Base-by-base conservation (phyloP, 2,113 vertebrate species). In the Terrapene triunguis region DNA sequence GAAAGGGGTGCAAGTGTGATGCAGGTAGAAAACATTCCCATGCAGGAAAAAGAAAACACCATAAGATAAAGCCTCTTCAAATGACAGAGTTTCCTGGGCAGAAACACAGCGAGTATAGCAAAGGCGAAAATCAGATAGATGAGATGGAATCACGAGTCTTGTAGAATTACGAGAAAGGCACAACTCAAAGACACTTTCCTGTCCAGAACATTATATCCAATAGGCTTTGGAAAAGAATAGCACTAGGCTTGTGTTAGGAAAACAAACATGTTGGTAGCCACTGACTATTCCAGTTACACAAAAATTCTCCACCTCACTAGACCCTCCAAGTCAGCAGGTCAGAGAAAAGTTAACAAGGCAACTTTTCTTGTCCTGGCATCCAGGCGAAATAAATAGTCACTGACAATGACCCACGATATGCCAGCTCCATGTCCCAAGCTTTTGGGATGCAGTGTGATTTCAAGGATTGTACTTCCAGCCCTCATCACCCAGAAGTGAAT, bases 61-160 rank as follows among this genome's bases (percentile, higher is more conserved):
- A 55, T 84, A 57, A 96, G 93, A 57, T 69, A 21, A 94, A 87
- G 87, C 24, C 89, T 93, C 94, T 93, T 89, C 92, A 93, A 19
- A 91, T 88, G 87, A 93, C 87, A 87, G 83, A 93, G 32, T 91
- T 94, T 96, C 95, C 95, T 96, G 94, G 88, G 97, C 94, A 91
- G 95, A 97, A 97, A 97, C 0, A 9, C 83, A 94, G 96, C 86
- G 48, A 0, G 51, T 91, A 89, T 53, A 96, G 65, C 84, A 87
- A 97, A 35, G 42, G 84, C 50, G 62, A 0, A 0, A 92, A 76
- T 84, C 93, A 96, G 95, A 96, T 82, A 82, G 82, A 87, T 96
- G 95, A 96, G 85, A 94, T 97, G 91, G 96, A 97, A 97, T 95
- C 85, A 89, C 1, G 3, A 97, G 94, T 72, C 87, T 94, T 85